These are phyloP conservation scores for Conomelus anceps DNA, from an alignment of 2,888 invertebrate genomes.

Conservation along the genomic window DNA sequence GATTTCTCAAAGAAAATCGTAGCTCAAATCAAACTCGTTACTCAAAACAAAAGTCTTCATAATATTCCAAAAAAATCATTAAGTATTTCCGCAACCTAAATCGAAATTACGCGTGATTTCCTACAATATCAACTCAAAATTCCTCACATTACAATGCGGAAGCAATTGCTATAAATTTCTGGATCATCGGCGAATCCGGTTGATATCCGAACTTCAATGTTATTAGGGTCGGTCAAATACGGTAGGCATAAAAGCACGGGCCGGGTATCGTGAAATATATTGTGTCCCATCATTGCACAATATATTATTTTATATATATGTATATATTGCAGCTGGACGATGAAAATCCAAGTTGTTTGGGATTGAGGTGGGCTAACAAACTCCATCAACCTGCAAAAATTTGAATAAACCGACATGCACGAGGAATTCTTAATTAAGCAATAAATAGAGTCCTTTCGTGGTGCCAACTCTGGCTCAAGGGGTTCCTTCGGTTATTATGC, in stretches of 20 bases:
- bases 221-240: neutral
- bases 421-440: neutral
- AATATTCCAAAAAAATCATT: neutral
- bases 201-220: neutral
- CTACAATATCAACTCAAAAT: neutral
- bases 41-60: too few species aligned
- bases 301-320: neutral
- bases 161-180: neutral
- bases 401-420: neutral
- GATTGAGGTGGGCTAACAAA: neutral
- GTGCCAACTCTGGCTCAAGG: neutral
- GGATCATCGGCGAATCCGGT: neutral
- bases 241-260: neutral
- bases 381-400: neutral
- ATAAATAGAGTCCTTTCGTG: neutral
- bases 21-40: too few species aligned
- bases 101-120: neutral
- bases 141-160: neutral
- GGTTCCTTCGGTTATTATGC: neutral
- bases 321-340: neutral
- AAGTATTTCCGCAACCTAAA: neutral
- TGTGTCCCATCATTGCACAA: neutral
- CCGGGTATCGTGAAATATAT: neutral
- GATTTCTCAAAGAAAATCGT: too few species aligned
- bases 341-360: neutral